phyloP scores from a whole-genome alignment of 2,113 vertebrate genomes.

The Nycticorax nycticorax region DNA sequence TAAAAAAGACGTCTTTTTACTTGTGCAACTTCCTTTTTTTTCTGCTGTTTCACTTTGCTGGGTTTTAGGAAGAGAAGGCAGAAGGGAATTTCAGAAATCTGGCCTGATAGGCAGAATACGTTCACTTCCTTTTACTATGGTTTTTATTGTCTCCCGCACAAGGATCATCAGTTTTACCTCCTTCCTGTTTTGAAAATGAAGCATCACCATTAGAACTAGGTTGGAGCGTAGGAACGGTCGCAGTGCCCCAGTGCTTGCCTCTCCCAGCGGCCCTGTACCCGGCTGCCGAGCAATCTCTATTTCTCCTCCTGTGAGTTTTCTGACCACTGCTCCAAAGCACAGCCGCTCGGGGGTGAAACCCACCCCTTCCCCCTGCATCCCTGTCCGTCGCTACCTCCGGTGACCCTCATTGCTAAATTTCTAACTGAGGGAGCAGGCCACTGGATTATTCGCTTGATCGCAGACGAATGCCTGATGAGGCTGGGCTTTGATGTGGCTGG shows the following conservation, averaged over 20 bases:
- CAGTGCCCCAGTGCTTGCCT: not conserved
- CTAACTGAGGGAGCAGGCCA: not conserved
- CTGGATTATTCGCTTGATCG: not conserved
- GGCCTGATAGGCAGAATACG: not conserved
- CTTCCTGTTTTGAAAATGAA: not conserved
- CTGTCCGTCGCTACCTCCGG: not conserved
- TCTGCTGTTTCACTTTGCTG: not conserved
- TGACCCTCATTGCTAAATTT: not conserved
- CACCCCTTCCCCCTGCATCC: not conserved
- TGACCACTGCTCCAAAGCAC: not conserved
- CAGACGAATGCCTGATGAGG: not conserved
- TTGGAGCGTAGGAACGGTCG: rapidly evolving
- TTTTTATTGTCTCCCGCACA: not conserved
- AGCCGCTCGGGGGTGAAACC: not conserved
- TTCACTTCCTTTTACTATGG: not conserved
- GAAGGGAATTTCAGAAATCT: not conserved
- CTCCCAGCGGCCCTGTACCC: not conserved
- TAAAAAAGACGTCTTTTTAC: not conserved
- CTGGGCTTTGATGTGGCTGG: not conserved
- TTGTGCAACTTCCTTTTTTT: not conserved
- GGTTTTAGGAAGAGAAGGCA: not conserved
- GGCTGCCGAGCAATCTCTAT: not conserved
- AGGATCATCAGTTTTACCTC: not conserved
- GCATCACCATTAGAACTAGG: not conserved
- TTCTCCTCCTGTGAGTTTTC: not conserved